Base-by-base conservation (phyloP, 1,140 invertebrate species). In the Leptinotarsa defecta region DNA sequence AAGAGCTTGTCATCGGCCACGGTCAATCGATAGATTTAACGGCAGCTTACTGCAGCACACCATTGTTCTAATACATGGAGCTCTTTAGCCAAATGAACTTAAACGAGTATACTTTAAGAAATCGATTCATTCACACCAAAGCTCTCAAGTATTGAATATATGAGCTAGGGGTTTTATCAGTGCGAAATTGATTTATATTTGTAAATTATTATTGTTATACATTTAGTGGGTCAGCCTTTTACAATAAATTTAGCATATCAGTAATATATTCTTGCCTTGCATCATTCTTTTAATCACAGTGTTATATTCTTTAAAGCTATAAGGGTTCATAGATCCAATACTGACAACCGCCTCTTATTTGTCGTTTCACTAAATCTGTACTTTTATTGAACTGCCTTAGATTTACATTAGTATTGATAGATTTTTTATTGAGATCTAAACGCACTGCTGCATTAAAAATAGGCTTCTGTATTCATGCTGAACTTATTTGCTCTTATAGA, bases 401-500 rank as follows among this genome's bases (percentile, higher is more conserved):
- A 63, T 57, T 68, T 52, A 70, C 71, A 76, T 70, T 76, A 72
- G 68, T 20, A 63, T 62, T 15, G 19, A 74, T 69, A 43, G 27
- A 17, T 49, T 74, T 48, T 76, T 57, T 57, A 15, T 13, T 11
- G 34, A 43, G 34, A 65, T 27, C 64, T n/a, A 3, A 34, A 27
- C 64, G 64, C 64, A 65, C 22, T 65, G 64, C 64, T 65, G 4
- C 64, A 65, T 22, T 65, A 22, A 63, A 69, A 67, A 67, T 61
- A 63, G 24, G n/a, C n/a, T 13, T 64, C 64, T 52, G 34, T 19
- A 69, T 67, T 20, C 73, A 27, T 75, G 52, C 63, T 63, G 24
- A 64, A 74, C 34, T 76, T 77, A 71, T 77, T 74, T 74, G 71
- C 78, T 79, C 78, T 79, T 77, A 79, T 79, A 79, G 78, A 79